A percentile compares a stretch with the other conserved stretches of the same genome.
These are phyloP conservation scores for Oenanthe oenanthe DNA, from an alignment of 2,113 vertebrate species.

Conservation along the genomic window DNA sequence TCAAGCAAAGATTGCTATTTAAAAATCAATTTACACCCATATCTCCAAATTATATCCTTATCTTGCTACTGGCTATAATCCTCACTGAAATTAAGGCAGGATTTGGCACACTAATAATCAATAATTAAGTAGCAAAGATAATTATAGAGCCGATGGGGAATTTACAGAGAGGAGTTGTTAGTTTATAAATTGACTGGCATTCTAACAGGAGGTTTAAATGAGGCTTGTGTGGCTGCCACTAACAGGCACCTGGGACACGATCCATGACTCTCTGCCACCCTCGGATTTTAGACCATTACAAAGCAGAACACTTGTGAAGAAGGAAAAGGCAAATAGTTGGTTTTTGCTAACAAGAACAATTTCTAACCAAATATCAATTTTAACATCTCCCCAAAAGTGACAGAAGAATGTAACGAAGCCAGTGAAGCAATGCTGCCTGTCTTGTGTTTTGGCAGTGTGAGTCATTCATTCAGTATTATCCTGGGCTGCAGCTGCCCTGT, in stretches of 20 bases:
- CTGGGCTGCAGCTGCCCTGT: slow-evolving; percentile 1
- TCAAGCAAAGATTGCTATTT: neutral
- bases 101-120: slow-evolving; percentile 26
- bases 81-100: slow-evolving; percentile 11
- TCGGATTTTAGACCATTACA: neutral
- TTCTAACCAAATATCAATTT: neutral
- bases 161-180: slow-evolving; percentile 8
- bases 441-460: neutral
- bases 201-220: slow-evolving; percentile 14
- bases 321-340: neutral
- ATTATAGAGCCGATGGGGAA: slow-evolving; percentile 19
- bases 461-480: neutral
- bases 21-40: neutral
- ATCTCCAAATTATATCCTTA: slow-evolving; percentile 31
- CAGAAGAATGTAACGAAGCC: neutral
- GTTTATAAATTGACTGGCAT: slow-evolving; percentile 42
- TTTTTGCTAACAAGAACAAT: slow-evolving; percentile 1
- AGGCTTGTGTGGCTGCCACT: neutral
- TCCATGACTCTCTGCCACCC: neutral
- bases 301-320: neutral
- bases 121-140: slow-evolving; percentile 45
- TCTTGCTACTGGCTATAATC: neutral
- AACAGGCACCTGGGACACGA: neutral
- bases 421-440: neutral
- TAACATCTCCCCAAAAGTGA: neutral